Evolutionary conservation across 2,113 vertebrate genomes (phyloP), one percentile per base, ranked within the genome.

Genomic region (Orycteropus afer): DNA sequence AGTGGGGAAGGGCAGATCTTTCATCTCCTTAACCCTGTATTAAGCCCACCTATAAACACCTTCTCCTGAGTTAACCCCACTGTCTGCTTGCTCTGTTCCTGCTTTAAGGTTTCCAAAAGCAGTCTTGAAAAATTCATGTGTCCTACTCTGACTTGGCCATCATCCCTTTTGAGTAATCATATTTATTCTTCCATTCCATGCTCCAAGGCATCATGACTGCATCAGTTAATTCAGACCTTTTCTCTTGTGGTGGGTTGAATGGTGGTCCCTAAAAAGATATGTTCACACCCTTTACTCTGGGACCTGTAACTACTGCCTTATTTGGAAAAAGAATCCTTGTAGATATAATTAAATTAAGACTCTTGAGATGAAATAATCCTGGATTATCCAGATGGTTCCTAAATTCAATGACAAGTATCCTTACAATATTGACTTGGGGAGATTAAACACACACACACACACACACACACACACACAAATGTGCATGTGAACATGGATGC

Each of bases 41-140:
- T 80, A 93, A 87, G 27, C 40, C n/a, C 73, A 77, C 29, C 53
- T 82, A 40, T 74, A 82, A 96, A 90, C 42, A 45, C 11, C 32
- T 34, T 49, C 6, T 29, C 85, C 47, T 74, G 18, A 45, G 76
- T 67, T 82, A 37, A 23, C 37, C 23, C 45, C 22, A 27, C 7
- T 20, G 25, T n/a, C 42, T 76, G 29, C 27, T 47, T 47, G 5
- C 7, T 85, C 32, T n/a, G n/a, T 34, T 85, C 32, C 59, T 47
- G 65, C 45, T 55, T 61, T 32, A 10, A 5, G 3, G 23, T 47
- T 86, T 45, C 42, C 71, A 65, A 80, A 85, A 80, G n/a, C 3
- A 53, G 40, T 53, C 47, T 59, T 57, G 57, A 92, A 77, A 90
- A 86, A 84, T 80, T 34, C 61, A 78, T 0, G 3, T 61, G 69